Base-by-base conservation (phyloP, 2,113 vertebrate genomes). In the Anolis sagrei region DNA sequence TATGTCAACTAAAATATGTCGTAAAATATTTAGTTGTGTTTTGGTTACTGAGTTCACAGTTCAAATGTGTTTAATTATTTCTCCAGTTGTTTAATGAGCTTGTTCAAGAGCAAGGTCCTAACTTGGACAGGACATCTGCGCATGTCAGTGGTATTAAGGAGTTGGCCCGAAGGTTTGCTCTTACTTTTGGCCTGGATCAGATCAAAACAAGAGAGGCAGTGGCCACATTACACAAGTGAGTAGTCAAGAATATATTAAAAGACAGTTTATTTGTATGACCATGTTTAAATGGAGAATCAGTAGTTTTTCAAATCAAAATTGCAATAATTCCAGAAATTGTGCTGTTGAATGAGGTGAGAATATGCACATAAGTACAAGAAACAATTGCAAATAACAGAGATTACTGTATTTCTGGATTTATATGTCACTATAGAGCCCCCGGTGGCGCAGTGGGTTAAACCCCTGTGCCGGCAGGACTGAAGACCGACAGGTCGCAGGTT, bases 161-260 rank as follows among this genome's bases (percentile, higher is more conserved):
- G 90, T 93, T 99, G 93, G 99, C 99, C 39, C 98, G 99, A 23
- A 97, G 98, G 36, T 99, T 99, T 76, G 98, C 99, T 80, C 98
- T 99, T 92, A 99, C 99, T 2, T 99, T 99, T 75, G 98, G 99
- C 81, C 94, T 99, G 96, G 98, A 99, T 93, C 99, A 99, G 95
- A 99, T 99, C 95, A 99, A 99, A 94, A 99, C 99, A 79, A 97
- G 99, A 91, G 99, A 99, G 95, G 99, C 99, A 13, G 99, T 99
- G 73, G 99, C 99, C 61, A 99, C 98, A 3, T 96, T 99, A 87
- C 99, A 99, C 97, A 99, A 99, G 99, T 99, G 94, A 97, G 98
- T 96, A 81, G 85, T 90, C 91, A 92, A 81, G 93, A 93, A 93
- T 94, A 88, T 86, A 79, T 25, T 10, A 34, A 21, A 62, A n/a